These are phyloP conservation scores for Cordilura impudica DNA, from an alignment of 2,888 invertebrate species.

Conservation along the genomic window DNA sequence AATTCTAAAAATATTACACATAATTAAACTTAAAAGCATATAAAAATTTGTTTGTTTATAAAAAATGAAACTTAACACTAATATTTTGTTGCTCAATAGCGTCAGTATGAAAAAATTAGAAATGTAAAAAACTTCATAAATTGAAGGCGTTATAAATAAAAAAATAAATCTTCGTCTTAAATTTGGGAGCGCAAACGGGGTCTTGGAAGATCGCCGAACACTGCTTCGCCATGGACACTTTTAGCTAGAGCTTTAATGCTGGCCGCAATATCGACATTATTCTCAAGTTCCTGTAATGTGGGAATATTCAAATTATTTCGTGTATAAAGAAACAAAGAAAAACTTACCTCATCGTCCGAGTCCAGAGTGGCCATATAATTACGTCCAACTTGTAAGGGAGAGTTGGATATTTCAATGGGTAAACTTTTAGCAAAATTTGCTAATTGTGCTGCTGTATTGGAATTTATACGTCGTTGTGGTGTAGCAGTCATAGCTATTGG, in stretches of 20 bases:
- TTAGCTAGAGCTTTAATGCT: slow-evolving; percentile 95
- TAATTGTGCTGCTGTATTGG: slow-evolving; percentile 63
- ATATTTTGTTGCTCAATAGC: slow-evolving; percentile 38
- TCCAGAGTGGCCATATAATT: slow-evolving; percentile 63
- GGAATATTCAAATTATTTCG: background rate
- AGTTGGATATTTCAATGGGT: slow-evolving; percentile 86
- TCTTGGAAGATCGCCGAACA: slow-evolving; percentile 92
- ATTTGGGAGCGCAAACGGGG: slow-evolving; percentile 91
- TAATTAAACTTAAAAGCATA: slow-evolving; percentile 52
- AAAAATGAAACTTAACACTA: slow-evolving; percentile 44
- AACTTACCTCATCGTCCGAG: slow-evolving; percentile 72
- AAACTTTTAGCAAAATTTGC: slow-evolving; percentile 84
- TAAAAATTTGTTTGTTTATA: slow-evolving; percentile 15
- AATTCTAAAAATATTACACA: slow-evolving; percentile 52
- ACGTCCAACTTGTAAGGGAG: slow-evolving; percentile 69
- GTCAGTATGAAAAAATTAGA: slow-evolving; percentile 34
- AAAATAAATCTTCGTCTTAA: slow-evolving; percentile 76
- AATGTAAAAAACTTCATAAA: slow-evolving; percentile 21
- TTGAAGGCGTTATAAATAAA: slow-evolving; percentile 22
- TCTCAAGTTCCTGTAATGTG: slow-evolving; percentile 78
- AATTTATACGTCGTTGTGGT: slow-evolving; percentile 42
- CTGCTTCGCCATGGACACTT: slow-evolving; percentile 91
- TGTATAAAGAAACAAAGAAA: background rate
- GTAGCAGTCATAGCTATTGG: slow-evolving; percentile 69
- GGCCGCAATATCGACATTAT: slow-evolving; percentile 90